Evolutionary conservation across 2,888 invertebrate species (phyloP), one percentile per base, ranked within the genome.

Genomic region (Microctonus aethiopoides): DNA sequence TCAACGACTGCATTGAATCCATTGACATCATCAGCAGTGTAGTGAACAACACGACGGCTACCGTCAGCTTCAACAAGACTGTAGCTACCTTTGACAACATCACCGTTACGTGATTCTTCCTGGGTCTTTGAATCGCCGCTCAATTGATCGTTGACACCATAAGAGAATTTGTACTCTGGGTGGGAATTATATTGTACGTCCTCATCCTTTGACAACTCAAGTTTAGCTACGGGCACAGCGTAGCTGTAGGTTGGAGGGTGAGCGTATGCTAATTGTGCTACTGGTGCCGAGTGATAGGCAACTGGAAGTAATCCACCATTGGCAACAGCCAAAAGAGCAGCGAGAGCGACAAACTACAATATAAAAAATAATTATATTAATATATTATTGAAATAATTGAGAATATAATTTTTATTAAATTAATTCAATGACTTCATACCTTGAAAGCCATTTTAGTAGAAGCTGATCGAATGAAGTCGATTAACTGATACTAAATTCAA

Each of bases 1-100:
- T 80, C 83, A 76, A 90, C 80, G 13, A 80, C 79, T n/a, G 81
- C 81, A 68, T 80, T 81, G 73, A 81, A 81, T 29, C 81, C 80
- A 68, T 77, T 76, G 7, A 77, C 70, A 26, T 69, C 68, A 65
- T 78, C 78, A 56, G 81, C 79, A 9, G 81, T 79, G 70, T 81
- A 81, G 54, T 80, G 79, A 56, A 83, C 83, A 57, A 78, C 79
- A 52, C 83, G 74, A 4, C 81, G 72, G n/a, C 60, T 74, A 3
- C 75, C 75, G 41, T 75, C 75, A 10, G 75, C 73, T 56, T 75
- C 75, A 39, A 73, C 59, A 29, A 74, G 46, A 34, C 73, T 73
- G 74, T 74, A 75, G 46, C 72, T 74, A 10, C 75, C 74, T 51
- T 70, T 67, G 61, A 75, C 74, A 54, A 64, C 72, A 54, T 75